A percentile compares a stretch with the other conserved stretches of the same genome.
Conservation (phyloP, 2,797 vertebrate species). For the Danionella dracula region DNA sequence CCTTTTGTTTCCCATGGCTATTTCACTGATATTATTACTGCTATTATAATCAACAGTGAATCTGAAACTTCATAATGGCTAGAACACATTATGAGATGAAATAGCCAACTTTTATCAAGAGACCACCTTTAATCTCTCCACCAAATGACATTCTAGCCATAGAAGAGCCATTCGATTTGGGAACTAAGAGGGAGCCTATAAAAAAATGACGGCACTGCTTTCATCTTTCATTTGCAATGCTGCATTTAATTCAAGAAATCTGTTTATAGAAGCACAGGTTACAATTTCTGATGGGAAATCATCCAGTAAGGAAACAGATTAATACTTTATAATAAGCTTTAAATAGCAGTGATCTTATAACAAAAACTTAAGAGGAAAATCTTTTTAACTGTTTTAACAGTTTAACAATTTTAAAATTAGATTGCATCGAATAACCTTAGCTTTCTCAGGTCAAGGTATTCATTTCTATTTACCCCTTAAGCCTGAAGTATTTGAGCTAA, state of each 20-base stretch:
- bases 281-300: slow-evolving; percentile 1
- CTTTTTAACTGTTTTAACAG: no score
- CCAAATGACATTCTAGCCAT: background rate
- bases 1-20: no score
- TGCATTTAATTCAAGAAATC: slow-evolving; percentile 21
- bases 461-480: no score
- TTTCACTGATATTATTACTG: no score
- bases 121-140: background rate
- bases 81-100: no score
- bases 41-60: no score
- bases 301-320: background rate
- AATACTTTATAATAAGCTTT: background rate
- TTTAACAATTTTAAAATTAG: no score
- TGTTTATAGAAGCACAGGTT: background rate
- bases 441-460: no score
- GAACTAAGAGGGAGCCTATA: background rate
- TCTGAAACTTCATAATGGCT: background rate
- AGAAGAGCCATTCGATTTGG: background rate
- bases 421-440: no score
- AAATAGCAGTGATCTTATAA: no score
- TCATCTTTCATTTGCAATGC: slow-evolving; percentile 12
- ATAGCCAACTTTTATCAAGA: background rate
- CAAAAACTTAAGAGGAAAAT: no score
- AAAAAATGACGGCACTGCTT: slow-evolving; percentile 21
- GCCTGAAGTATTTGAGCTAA: no score